Conservation (phyloP, 35 echinoderm and acorn worm genomes). For the Stichopus chloronotus region DNA sequence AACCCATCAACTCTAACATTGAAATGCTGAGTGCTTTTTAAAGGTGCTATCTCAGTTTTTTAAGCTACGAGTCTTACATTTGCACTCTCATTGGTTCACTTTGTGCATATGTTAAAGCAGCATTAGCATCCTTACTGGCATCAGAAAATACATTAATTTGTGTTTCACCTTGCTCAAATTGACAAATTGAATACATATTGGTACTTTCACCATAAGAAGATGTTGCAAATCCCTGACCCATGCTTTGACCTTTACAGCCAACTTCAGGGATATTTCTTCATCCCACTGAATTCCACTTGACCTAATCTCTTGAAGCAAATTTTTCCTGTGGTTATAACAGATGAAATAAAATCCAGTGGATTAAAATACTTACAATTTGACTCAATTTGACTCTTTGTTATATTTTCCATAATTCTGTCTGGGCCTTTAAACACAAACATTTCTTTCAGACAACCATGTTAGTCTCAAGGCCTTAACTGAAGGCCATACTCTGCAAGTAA, state of each 20-base stretch:
- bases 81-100: not conserved
- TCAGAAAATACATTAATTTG: conserved; percentile 39
- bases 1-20: conserved; percentile 45
- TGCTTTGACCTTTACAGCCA: not conserved
- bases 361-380: not conserved
- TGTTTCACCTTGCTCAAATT: conserved; percentile 4
- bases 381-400: conserved; percentile 47
- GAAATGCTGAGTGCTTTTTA: conserved; percentile 39
- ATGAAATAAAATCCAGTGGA: conserved; percentile 35
- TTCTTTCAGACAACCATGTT: conserved; percentile 25
- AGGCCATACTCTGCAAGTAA: conserved; percentile 37
- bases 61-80: not conserved
- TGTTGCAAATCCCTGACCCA: conserved; percentile 27
- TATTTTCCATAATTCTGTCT: not conserved
- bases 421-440: conserved; percentile 66
- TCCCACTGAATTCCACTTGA: conserved; percentile 49
- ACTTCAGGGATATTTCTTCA: conserved; percentile 22
- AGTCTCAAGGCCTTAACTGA: conserved; percentile 54
- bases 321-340: conserved; percentile 15
- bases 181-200: conserved; percentile 43
- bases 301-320: conserved; percentile 53
- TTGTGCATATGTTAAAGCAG: conserved; percentile 32
- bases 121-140: conserved; percentile 43
- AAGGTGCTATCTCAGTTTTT: conserved; percentile 33
- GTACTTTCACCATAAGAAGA: conserved; percentile 14